These are phyloP conservation scores for Callyntrura guangdongensis DNA, from an alignment of 2,888 invertebrate species.

Conservation along the genomic window DNA sequence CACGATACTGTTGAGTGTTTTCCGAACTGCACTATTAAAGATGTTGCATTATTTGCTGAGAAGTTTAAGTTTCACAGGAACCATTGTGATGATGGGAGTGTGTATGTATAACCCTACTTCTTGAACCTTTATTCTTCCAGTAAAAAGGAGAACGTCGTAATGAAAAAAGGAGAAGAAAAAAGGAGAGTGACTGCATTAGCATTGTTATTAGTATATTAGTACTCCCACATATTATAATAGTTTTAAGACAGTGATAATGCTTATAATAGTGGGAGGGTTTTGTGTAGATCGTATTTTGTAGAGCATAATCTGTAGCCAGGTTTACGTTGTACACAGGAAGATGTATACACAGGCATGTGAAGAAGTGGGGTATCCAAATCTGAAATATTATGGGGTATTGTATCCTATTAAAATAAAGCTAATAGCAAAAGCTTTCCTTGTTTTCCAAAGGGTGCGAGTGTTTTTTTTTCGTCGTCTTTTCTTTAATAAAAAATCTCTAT, in stretches of 20 bases:
- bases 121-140: slow-evolving; percentile 35
- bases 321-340: not conserved
- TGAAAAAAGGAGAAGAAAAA: not conserved
- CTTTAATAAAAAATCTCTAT: slow-evolving; percentile 35
- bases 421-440: slow-evolving; percentile 36
- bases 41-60: slow-evolving; percentile 40
- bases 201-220: slow-evolving; percentile 39
- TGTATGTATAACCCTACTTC: not conserved
- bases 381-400: not conserved
- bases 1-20: slow-evolving; percentile 40
- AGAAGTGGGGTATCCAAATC: slow-evolving; percentile 12
- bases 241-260: not conserved
- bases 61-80: not conserved
- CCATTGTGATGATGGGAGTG: not conserved
- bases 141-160: slow-evolving; percentile 11
- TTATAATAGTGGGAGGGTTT: not conserved
- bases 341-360: not conserved
- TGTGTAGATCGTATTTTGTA: slow-evolving; percentile 3
- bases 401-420: slow-evolving; percentile 32
- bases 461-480: slow-evolving; percentile 18
- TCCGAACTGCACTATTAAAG: slow-evolving; percentile 12
- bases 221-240: not conserved
- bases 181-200: slow-evolving; percentile 28
- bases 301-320: not conserved
- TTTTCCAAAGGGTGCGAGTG: slow-evolving; percentile 17